Evolutionary conservation across 2,797 vertebrate species (phyloP).

Genomic region (Dromococcyx pavoninus): DNA sequence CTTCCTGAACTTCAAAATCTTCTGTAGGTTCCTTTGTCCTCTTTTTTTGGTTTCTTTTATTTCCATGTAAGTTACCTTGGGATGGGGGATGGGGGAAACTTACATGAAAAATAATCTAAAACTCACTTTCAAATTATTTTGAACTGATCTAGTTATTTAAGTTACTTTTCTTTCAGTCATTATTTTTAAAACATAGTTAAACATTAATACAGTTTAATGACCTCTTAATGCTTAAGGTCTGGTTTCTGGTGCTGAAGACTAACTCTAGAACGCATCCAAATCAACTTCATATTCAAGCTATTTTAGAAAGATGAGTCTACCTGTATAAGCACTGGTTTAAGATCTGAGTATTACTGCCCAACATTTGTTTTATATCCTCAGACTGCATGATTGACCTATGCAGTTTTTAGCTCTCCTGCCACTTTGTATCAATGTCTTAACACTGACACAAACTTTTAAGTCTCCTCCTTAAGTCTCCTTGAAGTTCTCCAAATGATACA

Average conservation of each 20-base stretch:
- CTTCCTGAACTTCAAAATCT: slow-evolving; percentile 73
- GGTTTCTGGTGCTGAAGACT: slow-evolving; percentile 8
- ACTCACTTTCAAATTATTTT: slow-evolving; percentile 43
- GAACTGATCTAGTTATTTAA: slow-evolving; percentile 53
- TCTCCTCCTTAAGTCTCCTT: not conserved
- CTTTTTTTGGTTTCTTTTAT: slow-evolving; percentile 78
- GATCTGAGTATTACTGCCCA: not conserved
- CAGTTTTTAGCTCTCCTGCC: not conserved
- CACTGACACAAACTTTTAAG: not conserved
- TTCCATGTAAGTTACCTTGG: slow-evolving; percentile 79
- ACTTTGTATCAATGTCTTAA: not conserved
- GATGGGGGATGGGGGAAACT: slow-evolving; percentile 70
- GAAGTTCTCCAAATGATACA: not conserved
- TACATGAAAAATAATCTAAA: slow-evolving; percentile 70
- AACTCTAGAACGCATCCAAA: slow-evolving; percentile 6
- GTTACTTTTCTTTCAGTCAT: slow-evolving; percentile 55
- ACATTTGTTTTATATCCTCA: not conserved
- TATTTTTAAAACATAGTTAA: slow-evolving; percentile 48
- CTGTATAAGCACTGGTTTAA: not conserved
- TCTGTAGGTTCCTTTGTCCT: slow-evolving; percentile 73
- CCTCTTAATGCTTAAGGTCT: not conserved
- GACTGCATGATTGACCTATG: not conserved
- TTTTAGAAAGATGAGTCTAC: not conserved
- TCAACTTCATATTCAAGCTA: not conserved
- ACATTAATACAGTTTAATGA: slow-evolving; percentile 32